A percentile compares a stretch with the other conserved stretches of the same genome.
Conservation (phyloP, 2,797 vertebrate species). For the Morus bassanus region DNA sequence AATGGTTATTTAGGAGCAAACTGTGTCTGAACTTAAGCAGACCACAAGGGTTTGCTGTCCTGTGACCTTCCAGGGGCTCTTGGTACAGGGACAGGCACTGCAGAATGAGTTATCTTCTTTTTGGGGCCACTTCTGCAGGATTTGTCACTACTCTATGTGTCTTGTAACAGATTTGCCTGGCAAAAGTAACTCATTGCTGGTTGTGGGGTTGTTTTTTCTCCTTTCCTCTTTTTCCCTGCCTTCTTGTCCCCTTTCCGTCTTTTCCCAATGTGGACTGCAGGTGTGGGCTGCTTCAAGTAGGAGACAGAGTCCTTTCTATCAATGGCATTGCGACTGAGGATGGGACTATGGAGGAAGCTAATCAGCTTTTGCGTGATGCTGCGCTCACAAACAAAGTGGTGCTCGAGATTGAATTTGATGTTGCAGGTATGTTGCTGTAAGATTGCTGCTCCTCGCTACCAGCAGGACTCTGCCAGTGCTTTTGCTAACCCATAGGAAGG, state of each 20-base stretch:
- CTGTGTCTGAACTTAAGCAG: background rate
- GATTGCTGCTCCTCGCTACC: background rate
- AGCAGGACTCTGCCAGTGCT: background rate
- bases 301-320: conserved; percentile 93
- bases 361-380: conserved; percentile 91
- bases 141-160: background rate
- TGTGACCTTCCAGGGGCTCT: background rate
- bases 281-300: conserved; percentile 95
- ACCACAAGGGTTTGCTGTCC: background rate
- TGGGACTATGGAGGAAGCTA: conserved; percentile 94
- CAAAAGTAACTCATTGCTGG: background rate
- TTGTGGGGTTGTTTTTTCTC: background rate
- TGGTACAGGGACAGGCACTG: fast-evolving
- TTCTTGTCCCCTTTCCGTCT: background rate
- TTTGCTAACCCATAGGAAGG: background rate
- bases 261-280: conserved; percentile 70
- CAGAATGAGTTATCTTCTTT: background rate
- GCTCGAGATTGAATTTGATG: conserved; percentile 93
- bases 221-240: background rate
- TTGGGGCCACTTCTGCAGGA: background rate
- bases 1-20: background rate
- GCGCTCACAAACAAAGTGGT: conserved; percentile 90
- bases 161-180: background rate
- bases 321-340: conserved; percentile 94
- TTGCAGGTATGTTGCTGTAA: conserved; percentile 82